Conservation (phyloP, 2,113 vertebrate genomes). For the Patagioenas fasciata region DNA sequence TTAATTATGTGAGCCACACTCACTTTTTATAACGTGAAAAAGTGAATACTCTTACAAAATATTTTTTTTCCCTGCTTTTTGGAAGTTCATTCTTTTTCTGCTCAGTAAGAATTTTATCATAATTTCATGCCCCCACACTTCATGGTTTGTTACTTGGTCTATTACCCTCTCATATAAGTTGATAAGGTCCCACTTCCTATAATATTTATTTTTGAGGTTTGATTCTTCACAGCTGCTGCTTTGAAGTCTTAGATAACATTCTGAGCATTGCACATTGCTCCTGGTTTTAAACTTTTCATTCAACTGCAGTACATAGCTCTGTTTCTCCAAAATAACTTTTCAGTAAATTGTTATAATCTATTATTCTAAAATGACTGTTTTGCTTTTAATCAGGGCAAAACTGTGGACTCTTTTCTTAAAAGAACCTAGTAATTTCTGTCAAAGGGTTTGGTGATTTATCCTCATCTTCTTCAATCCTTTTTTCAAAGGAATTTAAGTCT, state of each 20-base stretch:
- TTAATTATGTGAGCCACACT: slow-evolving; percentile 49
- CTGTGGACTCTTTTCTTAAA: neutral
- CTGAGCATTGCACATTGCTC: neutral
- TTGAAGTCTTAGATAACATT: slow-evolving; percentile 70
- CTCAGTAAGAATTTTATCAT: slow-evolving; percentile 64
- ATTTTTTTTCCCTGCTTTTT: slow-evolving; percentile 17
- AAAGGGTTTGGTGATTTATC: neutral
- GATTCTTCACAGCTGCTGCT: slow-evolving; percentile 69
- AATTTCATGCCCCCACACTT: slow-evolving; percentile 67
- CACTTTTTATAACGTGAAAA: slow-evolving; percentile 12
- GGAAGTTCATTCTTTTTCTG: slow-evolving; percentile 46
- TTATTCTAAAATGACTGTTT: slow-evolving; percentile 14
- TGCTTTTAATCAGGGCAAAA: slow-evolving; percentile 50
- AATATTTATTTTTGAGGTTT: slow-evolving; percentile 57
- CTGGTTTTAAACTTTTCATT: slow-evolving; percentile 52
- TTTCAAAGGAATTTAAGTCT: slow-evolving; percentile 25
- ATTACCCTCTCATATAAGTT: slow-evolving; percentile 62
- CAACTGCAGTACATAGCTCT: neutral
- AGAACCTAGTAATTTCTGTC: neutral
- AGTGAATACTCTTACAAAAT: slow-evolving; percentile 52
- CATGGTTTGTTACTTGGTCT: slow-evolving; percentile 65
- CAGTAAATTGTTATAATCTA: neutral
- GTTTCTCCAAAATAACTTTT: slow-evolving; percentile 44
- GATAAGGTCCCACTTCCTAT: slow-evolving; percentile 64
- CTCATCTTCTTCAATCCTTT: neutral